Base-by-base conservation (phyloP, 2,888 invertebrate species). In the Archips xylosteana region DNA sequence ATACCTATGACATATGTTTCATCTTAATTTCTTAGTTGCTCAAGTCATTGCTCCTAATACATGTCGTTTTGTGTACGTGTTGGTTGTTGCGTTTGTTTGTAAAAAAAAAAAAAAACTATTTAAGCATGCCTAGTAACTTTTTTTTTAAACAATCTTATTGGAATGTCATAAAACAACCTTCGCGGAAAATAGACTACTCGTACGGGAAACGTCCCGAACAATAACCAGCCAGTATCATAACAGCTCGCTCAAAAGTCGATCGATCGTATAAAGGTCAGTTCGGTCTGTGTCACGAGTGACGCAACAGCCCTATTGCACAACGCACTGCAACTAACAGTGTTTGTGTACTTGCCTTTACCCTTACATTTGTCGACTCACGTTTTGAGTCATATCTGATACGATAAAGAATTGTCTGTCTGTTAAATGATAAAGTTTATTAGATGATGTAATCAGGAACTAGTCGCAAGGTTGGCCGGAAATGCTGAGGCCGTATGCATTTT, bases 381-480 rank as follows among this genome's bases (percentile, higher is more conserved):
- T 47, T 57, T 49, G 67, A 61, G 62, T 73, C 72, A 73, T 32
- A 63, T 62, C 62, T 73, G 60, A 57, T 63, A 62, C 70, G 51
- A 70, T 68, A 67, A 51, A 57, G 72, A 73, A 47, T 63, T 62
- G 47, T 72, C 45, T 68, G 68, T 73, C 68, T 68, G 62, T 79
- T 80, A 80, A 76, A 78, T 76, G 82, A 86, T 83, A 82, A 86
- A 87, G 84, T 88, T 89, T 89, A 90, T 84, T 90, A 84, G 80
- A 86, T 94, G 92, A 93, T 92, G 94, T 93, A 94, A 94, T 92
- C 84, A 89, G 91, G 94, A 94, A 94, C 89, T 86, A 71, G 77
- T 63, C 72, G 83, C 94, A 92, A 94, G 94, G 94, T 86, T 88
- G 82, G 80, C 88, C 93, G 92, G 92, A 94, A 93, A 92, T 91